Base-by-base conservation (phyloP, 1,140 invertebrate species). In the Telenomus remus region DNA sequence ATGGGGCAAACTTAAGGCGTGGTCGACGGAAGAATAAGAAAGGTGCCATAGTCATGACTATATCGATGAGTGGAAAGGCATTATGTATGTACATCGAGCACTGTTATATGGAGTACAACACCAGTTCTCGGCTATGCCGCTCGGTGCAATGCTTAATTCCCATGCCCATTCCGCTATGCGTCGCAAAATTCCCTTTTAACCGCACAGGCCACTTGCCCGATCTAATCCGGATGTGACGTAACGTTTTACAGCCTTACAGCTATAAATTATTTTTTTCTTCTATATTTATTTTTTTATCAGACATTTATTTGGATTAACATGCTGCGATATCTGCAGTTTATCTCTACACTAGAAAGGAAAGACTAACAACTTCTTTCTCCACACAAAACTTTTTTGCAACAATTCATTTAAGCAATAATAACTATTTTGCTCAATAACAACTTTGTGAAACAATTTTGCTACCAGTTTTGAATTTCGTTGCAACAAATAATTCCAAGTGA, bases 11-110 rank as follows among this genome's bases (percentile, higher is more conserved):
- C 68, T 56, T 71, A 81, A 85, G 82, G 83, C 83, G 84, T 84
- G 83, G 83, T 79, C 77, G 75, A 64, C 74, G 73, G 61, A 76
- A 85, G 83, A 82, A 86, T 84, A 86, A 84, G 84, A 86, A 87
- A 87, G 84, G 84, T 76, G 66, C 76, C 81, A 78, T 57, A 75
- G 72, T 76, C 68, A 75, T 59, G 76, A 71, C 65, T 76, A 73
- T 78, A 63, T 80, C 74, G 75, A 79, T 70, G 61, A 73, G 60
- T 82, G 76, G 80, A 84, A 84, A 81, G 81, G 80, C 66, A 71
- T 79, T 77, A 78, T 59, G 61, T 77, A 78, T 55, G 61, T 70
- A 50, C 60, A 72, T 57, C 59, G 57, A 71, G 46, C 37, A 9
- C 53, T 37, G 69, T 10, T 73, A 73, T 66, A 50, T 61, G 27